A percentile compares a stretch with the other conserved stretches of the same genome.
Conservation (phyloP, 2,113 vertebrate species). For the Pteruthius melanotis region DNA sequence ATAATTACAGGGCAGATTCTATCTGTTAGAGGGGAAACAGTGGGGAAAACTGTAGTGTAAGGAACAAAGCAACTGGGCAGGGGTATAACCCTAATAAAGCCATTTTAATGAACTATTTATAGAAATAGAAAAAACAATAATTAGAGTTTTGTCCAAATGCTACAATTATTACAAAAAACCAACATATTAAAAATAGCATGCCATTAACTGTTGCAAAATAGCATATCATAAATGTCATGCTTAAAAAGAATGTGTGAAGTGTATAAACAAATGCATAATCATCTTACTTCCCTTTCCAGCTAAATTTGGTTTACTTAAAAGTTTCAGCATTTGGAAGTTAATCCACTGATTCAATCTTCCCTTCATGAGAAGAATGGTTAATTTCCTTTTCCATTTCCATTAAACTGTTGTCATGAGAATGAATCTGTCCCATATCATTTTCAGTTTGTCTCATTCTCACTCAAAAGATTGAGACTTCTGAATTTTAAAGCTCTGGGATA, state of each 20-base stretch:
- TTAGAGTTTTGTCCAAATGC: not conserved
- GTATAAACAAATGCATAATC: not conserved
- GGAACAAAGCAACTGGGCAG: not conserved
- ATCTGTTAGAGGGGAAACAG: not conserved
- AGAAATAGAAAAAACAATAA: not conserved
- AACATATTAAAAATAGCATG: not conserved
- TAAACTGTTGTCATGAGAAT: constrained; percentile 7
- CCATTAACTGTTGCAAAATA: not conserved
- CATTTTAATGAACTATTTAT: not conserved
- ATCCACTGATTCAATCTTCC: not conserved
- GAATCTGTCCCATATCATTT: not conserved
- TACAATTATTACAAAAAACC: not conserved
- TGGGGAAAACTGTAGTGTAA: not conserved
- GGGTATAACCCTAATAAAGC: not conserved
- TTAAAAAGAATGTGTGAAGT: not conserved
- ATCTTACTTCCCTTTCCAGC: not conserved
- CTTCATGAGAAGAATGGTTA: not conserved
- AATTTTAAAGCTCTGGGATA: not conserved
- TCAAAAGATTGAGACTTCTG: not conserved
- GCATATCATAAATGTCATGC: not conserved
- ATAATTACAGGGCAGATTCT: not conserved
- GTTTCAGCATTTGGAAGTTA: not conserved
- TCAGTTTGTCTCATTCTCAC: not conserved
- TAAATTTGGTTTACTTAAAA: not conserved
- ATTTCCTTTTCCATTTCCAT: constrained; percentile 1